These are phyloP conservation scores for Pristionchus maxplancki DNA, from an alignment of 2,888 invertebrate species.

Conservation along the genomic window DNA sequence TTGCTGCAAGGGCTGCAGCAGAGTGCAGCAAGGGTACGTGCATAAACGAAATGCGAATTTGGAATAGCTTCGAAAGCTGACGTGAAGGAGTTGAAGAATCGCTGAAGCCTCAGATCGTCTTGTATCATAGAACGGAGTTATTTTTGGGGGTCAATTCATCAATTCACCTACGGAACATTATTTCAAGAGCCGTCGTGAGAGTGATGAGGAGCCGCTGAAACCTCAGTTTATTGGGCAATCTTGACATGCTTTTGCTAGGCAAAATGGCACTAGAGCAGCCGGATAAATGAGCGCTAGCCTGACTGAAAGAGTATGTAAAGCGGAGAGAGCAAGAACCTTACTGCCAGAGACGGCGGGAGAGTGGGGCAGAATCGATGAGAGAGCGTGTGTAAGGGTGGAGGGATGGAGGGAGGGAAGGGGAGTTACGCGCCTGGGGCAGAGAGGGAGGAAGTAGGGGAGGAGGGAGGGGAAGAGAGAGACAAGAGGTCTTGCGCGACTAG, in stretches of 20 bases:
- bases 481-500: slow-evolving; percentile 20
- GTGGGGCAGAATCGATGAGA: slow-evolving; percentile 8
- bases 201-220: too few relatives aligned
- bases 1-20: background rate
- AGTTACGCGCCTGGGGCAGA: slow-evolving; percentile 4
- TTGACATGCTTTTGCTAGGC: background rate
- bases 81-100: too few relatives aligned
- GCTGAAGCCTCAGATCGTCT: too few relatives aligned
- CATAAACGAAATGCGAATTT: too few relatives aligned
- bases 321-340: background rate
- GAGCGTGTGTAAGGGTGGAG: slow-evolving; percentile 9
- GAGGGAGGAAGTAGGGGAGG: background rate
- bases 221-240: background rate
- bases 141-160: too few relatives aligned
- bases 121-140: too few relatives aligned
- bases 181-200: too few relatives aligned
- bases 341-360: background rate
- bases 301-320: background rate
- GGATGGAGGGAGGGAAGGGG: background rate
- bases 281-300: background rate
- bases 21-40: too few relatives aligned
- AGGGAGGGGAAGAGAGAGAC: slow-evolving; percentile 29
- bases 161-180: too few relatives aligned
- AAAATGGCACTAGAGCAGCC: background rate
- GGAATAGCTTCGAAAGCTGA: too few relatives aligned